Conservation (phyloP, 1,140 invertebrate genomes). For the Maniola jurtina region DNA sequence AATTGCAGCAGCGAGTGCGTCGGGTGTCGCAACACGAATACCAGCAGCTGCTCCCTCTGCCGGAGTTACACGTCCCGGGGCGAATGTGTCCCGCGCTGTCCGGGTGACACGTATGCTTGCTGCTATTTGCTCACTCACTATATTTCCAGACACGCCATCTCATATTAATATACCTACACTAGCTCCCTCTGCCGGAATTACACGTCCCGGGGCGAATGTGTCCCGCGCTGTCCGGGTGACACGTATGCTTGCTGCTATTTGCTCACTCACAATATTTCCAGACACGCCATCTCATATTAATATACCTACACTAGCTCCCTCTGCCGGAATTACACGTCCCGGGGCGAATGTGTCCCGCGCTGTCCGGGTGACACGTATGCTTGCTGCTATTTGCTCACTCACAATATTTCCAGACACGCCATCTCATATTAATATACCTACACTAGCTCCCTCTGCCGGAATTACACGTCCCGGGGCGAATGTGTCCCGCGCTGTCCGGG, state of each 20-base stretch:
- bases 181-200: slow-evolving; percentile 56
- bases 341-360: slow-evolving; percentile 79
- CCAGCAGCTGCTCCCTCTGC: slow-evolving; percentile 47
- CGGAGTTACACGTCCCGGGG: slow-evolving; percentile 70
- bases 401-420: neutral
- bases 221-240: slow-evolving; percentile 81
- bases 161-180: too few species aligned
- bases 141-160: neutral
- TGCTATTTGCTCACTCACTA: neutral
- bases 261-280: neutral
- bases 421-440: too few species aligned
- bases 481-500: slow-evolving; percentile 84
- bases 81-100: slow-evolving; percentile 83
- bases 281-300: neutral
- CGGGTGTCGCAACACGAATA: slow-evolving; percentile 51
- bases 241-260: slow-evolving; percentile 73
- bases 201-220: slow-evolving; percentile 80
- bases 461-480: slow-evolving; percentile 72
- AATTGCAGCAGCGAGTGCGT: slow-evolving; percentile 56
- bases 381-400: neutral
- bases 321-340: slow-evolving; percentile 68
- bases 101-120: slow-evolving; percentile 78
- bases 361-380: slow-evolving; percentile 83
- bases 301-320: slow-evolving; percentile 28
- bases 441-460: slow-evolving; percentile 47